Base-by-base conservation (phyloP, 2,113 vertebrate species). In the Notothenia rossii region DNA sequence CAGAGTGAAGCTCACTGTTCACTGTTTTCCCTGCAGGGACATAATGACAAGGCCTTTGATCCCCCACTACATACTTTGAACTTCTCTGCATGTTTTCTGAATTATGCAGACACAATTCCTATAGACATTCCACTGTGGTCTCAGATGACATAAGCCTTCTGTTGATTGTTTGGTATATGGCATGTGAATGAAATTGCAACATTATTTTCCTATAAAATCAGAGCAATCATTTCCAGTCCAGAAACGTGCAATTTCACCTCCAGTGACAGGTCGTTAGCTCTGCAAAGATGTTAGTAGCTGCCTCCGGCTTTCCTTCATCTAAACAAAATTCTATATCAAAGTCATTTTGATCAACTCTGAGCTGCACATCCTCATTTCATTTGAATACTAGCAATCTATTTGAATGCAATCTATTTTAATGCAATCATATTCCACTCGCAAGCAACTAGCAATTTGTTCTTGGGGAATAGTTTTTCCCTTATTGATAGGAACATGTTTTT, bases 1-100 rank as follows among this genome's bases (percentile, higher is more conserved):
- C 58, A 55, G 75, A 75, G 61, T n/a, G 50, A 72, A 58, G 86
- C 83, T 83, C n/a, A n/a, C n/a, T n/a, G 69, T 85, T 82, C 33
- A 75, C 46, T 49, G 33, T 81, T 79, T 73, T 48, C 61, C 49
- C 62, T 14, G 5, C 22, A 67, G 68, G 68, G 72, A 74, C 56
- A 56, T 5, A 9, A 49, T 59, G 72, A 86, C 61, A 54, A 65
- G 29, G 53, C 58, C 43, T 86, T 68, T 85, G 72, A 87, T 79
- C 58, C 48, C 58, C 74, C 54, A 58, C 67, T 50, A n/a, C 63
- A 75, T 67, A 46, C 22, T 36, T 36, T 50, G 64, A 66, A 77
- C 45, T 69, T 59, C 33, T 51, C 53, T 56, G 33, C 15, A 22
- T 2, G 13, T 68, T 77, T 69, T 65, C 22, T 64, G 3, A 59